phyloP scores from a whole-genome alignment of 1,140 invertebrate species.

The Akabosia matsudoensis region DNA sequence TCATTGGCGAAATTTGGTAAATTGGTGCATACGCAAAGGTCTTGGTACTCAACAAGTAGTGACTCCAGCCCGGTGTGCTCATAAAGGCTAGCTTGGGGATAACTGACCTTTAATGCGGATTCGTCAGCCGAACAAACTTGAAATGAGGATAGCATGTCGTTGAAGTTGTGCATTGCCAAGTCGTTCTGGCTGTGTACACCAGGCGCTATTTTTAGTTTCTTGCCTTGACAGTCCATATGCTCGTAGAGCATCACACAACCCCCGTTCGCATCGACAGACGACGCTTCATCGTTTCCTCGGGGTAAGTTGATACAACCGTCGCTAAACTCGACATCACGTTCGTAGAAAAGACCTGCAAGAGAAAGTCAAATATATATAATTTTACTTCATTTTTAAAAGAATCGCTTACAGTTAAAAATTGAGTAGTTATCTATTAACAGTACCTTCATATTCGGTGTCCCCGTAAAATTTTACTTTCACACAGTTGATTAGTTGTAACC shows the following conservation, averaged over 20 bases:
- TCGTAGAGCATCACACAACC: neutral
- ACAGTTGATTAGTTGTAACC: too few species aligned
- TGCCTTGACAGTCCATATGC: neutral
- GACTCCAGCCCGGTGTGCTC: neutral
- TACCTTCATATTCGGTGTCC: neutral
- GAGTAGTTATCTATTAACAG: neutral
- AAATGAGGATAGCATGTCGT: neutral
- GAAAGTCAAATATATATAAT: neutral
- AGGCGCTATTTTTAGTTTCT: neutral
- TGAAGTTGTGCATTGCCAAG: neutral
- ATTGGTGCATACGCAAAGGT: neutral
- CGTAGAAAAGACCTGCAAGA: neutral
- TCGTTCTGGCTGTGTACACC: conserved; percentile 2
- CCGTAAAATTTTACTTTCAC: conserved; percentile 3
- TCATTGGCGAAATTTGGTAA: neutral
- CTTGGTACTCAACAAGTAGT: neutral
- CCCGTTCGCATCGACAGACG: neutral
- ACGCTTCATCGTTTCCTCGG: neutral
- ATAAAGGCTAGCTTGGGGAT: neutral
- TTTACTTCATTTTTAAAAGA: neutral
- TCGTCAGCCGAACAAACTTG: neutral
- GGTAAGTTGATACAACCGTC: neutral
- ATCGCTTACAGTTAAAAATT: neutral
- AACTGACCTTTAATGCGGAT: neutral
- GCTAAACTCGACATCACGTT: neutral